Percentiles rank a stretch among this genome's conserved stretches.
Conservation (phyloP, 2,888 invertebrate species). For the Elegia similella region DNA sequence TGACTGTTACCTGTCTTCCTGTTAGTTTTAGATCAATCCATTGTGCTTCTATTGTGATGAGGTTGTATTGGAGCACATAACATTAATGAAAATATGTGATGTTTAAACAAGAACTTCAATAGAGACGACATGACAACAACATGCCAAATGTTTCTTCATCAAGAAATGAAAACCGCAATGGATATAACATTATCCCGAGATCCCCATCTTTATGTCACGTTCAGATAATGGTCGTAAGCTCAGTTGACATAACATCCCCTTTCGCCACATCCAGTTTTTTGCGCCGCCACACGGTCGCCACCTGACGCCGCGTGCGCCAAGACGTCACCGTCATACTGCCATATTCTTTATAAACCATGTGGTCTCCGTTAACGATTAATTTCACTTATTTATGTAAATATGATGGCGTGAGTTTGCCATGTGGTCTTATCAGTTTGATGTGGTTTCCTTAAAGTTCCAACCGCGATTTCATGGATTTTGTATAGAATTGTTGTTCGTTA, state of each 20-base stretch:
- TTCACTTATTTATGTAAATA: slow-evolving; percentile 8
- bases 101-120: too few relatives aligned
- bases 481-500: too few relatives aligned
- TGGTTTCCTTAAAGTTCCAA: background rate
- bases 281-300: slow-evolving; percentile 52
- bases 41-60: slow-evolving; percentile 1
- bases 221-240: background rate
- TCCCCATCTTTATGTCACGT: background rate
- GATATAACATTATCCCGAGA: background rate
- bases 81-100: too few relatives aligned
- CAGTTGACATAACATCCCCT: slow-evolving; percentile 9
- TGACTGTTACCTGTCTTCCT: too few relatives aligned
- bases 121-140: too few relatives aligned
- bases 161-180: too few relatives aligned
- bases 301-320: slow-evolving; percentile 53
- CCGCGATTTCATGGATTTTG: background rate
- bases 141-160: too few relatives aligned
- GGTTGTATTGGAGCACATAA: too few relatives aligned
- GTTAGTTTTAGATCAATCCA: too few relatives aligned
- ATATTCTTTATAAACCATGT: slow-evolving; percentile 3
- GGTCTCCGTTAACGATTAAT: slow-evolving; percentile 6
- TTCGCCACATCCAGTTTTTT: slow-evolving; percentile 35
- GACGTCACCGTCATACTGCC: slow-evolving; percentile 3
- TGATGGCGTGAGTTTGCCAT: background rate
- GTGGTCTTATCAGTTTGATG: background rate